Conservation (phyloP, 2,888 invertebrate genomes). For the Alentia gelatinosa region DNA sequence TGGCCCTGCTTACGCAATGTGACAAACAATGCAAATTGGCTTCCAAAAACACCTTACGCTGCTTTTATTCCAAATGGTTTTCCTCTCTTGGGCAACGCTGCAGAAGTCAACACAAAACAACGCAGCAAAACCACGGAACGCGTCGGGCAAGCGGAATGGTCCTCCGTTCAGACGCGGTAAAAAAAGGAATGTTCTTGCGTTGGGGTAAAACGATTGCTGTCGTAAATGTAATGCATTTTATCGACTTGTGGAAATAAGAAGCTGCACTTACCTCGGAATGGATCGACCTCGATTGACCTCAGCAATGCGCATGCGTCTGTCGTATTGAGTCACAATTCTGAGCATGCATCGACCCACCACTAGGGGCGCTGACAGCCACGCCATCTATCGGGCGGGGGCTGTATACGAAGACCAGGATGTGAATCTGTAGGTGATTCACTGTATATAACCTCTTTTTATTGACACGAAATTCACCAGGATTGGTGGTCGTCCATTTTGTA, state of each 20-base stretch:
- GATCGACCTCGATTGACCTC: background rate
- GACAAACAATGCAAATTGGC: background rate
- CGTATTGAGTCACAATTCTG: background rate
- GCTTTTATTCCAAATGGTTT: background rate
- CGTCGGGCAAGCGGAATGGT: background rate
- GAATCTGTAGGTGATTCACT: too few species aligned
- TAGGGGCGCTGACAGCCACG: too few species aligned
- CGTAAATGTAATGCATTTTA: background rate
- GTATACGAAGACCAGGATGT: too few species aligned
- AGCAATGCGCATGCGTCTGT: background rate
- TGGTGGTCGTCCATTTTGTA: too few species aligned
- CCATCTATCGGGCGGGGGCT: too few species aligned
- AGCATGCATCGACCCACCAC: too few species aligned
- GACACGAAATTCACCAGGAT: too few species aligned
- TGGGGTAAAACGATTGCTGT: background rate
- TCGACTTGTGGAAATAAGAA: background rate
- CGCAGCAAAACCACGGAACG: background rate
- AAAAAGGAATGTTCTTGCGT: background rate
- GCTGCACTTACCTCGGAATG: background rate
- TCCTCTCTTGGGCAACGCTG: background rate
- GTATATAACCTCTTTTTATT: too few species aligned
- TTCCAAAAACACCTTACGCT: background rate
- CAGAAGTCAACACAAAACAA: background rate
- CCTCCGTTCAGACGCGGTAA: background rate
- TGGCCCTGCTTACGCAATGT: background rate